Evolutionary conservation across 2,113 vertebrate genomes (phyloP).

Genomic region (Rhabdornis inornatus): DNA sequence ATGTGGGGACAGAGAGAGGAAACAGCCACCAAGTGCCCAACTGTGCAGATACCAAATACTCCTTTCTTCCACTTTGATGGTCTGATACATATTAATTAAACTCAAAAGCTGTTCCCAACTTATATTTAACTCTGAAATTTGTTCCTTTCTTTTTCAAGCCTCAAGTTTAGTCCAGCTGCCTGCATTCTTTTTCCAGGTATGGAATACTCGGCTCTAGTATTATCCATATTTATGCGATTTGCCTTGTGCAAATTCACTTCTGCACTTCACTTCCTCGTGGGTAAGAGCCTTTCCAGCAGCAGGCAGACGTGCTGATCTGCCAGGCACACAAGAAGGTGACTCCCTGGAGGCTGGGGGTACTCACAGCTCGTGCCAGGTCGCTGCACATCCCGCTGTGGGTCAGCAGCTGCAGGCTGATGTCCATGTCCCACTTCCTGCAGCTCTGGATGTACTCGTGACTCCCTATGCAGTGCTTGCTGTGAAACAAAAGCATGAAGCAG

Average conservation of each 20-base stretch:
- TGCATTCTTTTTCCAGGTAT: not conserved
- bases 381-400: constrained; percentile 78
- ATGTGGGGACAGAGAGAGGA: not conserved
- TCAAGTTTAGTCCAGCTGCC: not conserved
- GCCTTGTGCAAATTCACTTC: not conserved
- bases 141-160: not conserved
- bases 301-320: not conserved
- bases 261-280: not conserved
- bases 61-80: not conserved
- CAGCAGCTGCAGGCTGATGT: constrained; percentile 93
- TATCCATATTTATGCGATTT: not conserved
- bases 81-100: not conserved
- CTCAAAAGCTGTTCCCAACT: not conserved
- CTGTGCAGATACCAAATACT: not conserved
- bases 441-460: constrained; percentile 98
- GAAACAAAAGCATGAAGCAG: constrained; percentile 6
- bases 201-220: not conserved
- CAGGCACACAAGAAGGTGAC: not conserved
- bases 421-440: constrained; percentile 95
- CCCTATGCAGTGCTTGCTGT: constrained; percentile 92
- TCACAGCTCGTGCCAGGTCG: constrained; percentile 88
- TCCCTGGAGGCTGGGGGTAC: constrained; percentile 14
- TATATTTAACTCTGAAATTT: not conserved
- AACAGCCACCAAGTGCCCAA: not conserved
- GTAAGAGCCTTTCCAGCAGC: not conserved